Base-by-base conservation (phyloP, 1,140 invertebrate genomes). In the Nylanderia fulva region DNA sequence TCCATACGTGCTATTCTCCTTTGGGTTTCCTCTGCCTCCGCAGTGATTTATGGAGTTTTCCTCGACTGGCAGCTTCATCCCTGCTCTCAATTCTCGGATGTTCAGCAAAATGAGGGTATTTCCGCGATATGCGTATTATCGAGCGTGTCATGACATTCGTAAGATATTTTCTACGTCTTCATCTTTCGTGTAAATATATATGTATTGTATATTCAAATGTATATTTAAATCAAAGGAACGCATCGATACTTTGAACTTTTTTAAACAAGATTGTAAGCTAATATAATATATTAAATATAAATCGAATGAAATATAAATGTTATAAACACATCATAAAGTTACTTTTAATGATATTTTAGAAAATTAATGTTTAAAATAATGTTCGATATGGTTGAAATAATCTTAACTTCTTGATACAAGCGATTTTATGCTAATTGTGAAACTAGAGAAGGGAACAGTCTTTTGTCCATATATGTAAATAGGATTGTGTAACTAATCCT, bases 21-120 rank as follows among this genome's bases (percentile, higher is more conserved):
- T 88, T 75, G 74, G 63, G 72, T 63, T 68, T 66, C 54, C 27
- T 42, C 76, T 86, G 86, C 84, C 86, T 61, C 58, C 58, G 39
- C 74, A 68, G 89, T 92, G 91, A 92, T 92, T 90, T 92, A 92
- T 90, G 89, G 88, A 90, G 64, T 86, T 86, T 77, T 84, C 74
- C 75, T 74, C 87, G 76, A 36, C 79, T 87, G 45, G 82, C 88
- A 85, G 86, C 82, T 89, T 89, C 52, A 87, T 89, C 85, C 88
- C 69, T 61, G 63, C 29, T 75, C 88, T 48, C 36, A 77, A 89
- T 86, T 58, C 74, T 89, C 85, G 48, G 29, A 84, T 56, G 64
- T 88, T 80, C 82, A 58, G 54, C 36, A 72, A 71, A 82, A 82
- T 82, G 77, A 82, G 66, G 77, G 77, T 82, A 82, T 82, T 82